phyloP scores from a whole-genome alignment of 2,888 invertebrate species.

The Tenodera sinensis region DNA sequence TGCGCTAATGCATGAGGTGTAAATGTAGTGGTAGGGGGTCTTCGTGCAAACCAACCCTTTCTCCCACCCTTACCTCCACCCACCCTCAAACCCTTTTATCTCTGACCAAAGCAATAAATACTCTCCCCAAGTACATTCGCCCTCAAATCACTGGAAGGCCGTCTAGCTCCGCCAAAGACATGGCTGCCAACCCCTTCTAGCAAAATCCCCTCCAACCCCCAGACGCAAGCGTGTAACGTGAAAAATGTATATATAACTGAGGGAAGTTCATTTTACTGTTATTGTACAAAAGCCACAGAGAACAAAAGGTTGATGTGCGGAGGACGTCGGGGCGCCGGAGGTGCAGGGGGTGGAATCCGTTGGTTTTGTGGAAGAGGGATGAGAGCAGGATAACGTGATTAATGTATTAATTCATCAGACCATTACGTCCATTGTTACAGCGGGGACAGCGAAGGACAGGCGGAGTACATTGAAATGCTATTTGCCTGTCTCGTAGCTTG shows the following conservation, averaged over 20 bases:
- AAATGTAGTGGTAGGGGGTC: conserved; percentile 39
- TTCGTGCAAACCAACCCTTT: background rate
- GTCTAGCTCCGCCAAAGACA: background rate
- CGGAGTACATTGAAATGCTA: background rate
- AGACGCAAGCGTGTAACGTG: background rate
- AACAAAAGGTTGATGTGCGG: background rate
- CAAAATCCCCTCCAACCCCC: background rate
- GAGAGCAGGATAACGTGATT: conserved; percentile 17
- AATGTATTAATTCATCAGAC: conserved; percentile 23
- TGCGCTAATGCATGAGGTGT: conserved; percentile 45
- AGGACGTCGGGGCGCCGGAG: background rate
- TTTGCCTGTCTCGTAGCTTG: background rate
- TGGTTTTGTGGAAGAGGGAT: conserved; percentile 12
- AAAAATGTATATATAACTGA: background rate
- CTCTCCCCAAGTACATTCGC: conserved; percentile 17
- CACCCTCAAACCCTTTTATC: background rate
- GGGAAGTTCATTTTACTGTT: background rate
- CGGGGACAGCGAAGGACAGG: background rate
- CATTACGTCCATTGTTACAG: conserved; percentile 14
- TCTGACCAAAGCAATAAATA: conserved; percentile 29
- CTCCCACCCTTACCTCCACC: background rate
- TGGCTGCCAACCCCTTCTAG: background rate
- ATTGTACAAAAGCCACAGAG: background rate
- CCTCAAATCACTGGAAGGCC: background rate
- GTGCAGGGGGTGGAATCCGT: background rate